Percentiles rank a stretch among this genome's conserved stretches.
Conservation (phyloP, 1,140 invertebrate species). For the Drusus annulatus region DNA sequence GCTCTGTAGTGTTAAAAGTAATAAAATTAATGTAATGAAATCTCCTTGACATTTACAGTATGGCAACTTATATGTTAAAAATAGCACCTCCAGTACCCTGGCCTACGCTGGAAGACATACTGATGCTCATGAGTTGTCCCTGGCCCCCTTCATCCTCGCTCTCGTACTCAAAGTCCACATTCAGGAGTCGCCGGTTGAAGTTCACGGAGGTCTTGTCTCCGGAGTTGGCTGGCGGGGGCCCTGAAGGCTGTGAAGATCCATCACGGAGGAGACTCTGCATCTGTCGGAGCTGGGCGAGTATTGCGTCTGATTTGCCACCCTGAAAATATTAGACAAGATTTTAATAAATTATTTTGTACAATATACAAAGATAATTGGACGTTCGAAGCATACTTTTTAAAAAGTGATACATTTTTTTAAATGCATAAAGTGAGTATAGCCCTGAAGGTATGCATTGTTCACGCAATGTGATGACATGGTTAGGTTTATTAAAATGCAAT, state of each 20-base stretch:
- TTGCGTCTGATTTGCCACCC: constrained; percentile 31
- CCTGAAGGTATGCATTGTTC: no score
- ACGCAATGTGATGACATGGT: no score
- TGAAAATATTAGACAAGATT: not conserved
- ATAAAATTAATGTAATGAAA: no score
- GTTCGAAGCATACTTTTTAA: no score
- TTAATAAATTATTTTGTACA: not conserved
- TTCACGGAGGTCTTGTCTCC: constrained; percentile 24
- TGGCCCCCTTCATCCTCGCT: constrained; percentile 65
- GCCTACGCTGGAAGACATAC: constrained; percentile 22
- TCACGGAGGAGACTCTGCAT: constrained; percentile 43
- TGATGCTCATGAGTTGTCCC: constrained; percentile 24
- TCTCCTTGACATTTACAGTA: no score
- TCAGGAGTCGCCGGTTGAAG: constrained; percentile 68
- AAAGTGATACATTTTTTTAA: no score
- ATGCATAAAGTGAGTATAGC: no score
- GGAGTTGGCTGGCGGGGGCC: not conserved
- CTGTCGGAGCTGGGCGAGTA: constrained; percentile 41
- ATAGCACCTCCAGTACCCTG: constrained; percentile 2
- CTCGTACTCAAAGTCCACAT: constrained; percentile 69
- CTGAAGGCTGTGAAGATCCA: constrained; percentile 4
- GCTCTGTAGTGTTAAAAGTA: no score
- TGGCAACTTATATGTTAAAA: no score
- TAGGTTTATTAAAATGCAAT: no score
- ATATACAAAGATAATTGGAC: not conserved